phyloP scores from a whole-genome alignment of 2,888 invertebrate species.

The Syrista parreyssii region DNA sequence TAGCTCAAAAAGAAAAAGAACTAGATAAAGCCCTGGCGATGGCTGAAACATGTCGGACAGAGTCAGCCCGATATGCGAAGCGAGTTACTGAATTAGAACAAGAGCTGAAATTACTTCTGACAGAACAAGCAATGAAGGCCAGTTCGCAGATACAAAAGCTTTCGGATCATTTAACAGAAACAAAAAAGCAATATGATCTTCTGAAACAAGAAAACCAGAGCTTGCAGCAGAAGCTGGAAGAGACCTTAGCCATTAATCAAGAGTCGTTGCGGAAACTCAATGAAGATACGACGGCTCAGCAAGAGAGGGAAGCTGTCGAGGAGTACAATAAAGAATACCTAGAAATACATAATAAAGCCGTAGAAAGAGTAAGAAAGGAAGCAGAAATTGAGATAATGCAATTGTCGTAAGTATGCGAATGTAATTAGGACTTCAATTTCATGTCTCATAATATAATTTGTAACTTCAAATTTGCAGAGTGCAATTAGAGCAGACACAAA shows the following conservation, averaged over 20 bases:
- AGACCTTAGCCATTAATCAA: slow-evolving; percentile 49
- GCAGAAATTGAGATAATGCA: slow-evolving; percentile 55
- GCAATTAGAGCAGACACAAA: slow-evolving; percentile 60
- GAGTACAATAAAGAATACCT: slow-evolving; percentile 60
- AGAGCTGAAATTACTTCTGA: slow-evolving; percentile 56
- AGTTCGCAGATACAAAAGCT: slow-evolving; percentile 56
- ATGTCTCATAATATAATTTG: not conserved
- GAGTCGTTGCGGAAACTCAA: slow-evolving; percentile 48
- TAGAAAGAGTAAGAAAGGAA: slow-evolving; percentile 55
- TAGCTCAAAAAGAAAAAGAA: slow-evolving; percentile 62
- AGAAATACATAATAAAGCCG: slow-evolving; percentile 59
- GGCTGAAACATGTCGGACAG: slow-evolving; percentile 47
- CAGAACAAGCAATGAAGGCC: slow-evolving; percentile 55
- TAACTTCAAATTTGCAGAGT: slow-evolving; percentile 33
- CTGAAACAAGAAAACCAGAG: slow-evolving; percentile 47
- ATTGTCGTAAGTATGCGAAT: slow-evolving; percentile 49
- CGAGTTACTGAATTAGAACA: slow-evolving; percentile 55
- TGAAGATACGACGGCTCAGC: slow-evolving; percentile 45
- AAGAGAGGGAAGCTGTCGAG: slow-evolving; percentile 46
- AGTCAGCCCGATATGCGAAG: slow-evolving; percentile 50
- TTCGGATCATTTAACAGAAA: slow-evolving; percentile 51
- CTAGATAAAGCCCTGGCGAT: slow-evolving; percentile 47
- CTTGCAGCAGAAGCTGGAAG: slow-evolving; percentile 51
- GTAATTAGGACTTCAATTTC: not conserved
- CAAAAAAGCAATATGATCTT: slow-evolving; percentile 49